Percentiles rank a stretch among this genome's conserved stretches.
These are phyloP conservation scores for Scopus umbretta DNA, from an alignment of 2,113 vertebrate species.

Conservation along the genomic window DNA sequence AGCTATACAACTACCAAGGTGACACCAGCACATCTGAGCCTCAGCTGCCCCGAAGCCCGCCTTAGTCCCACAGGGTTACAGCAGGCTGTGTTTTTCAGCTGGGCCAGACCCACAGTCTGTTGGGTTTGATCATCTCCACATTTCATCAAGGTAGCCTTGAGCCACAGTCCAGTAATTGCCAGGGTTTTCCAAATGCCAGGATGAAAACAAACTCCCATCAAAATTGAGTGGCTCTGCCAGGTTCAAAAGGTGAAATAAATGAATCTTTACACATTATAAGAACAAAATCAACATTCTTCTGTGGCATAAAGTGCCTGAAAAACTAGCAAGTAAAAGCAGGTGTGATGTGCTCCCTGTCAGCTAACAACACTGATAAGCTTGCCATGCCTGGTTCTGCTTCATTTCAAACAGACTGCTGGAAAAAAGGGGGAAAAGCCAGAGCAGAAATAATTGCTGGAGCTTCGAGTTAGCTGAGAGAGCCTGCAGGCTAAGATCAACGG, in stretches of 20 bases:
- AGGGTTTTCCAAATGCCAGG: conserved; percentile 60
- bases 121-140: conserved; percentile 25
- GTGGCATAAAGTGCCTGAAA: conserved; percentile 75
- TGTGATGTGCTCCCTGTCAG: conserved; percentile 76
- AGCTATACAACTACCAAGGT: not conserved
- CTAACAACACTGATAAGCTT: conserved; percentile 77
- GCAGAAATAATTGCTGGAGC: conserved; percentile 85
- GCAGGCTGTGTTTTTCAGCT: not conserved
- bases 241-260: conserved; percentile 83
- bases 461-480: conserved; percentile 75
- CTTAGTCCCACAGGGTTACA: not conserved
- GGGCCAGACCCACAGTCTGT: not conserved
- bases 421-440: conserved; percentile 64
- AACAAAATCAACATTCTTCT: conserved; percentile 76
- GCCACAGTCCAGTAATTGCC: conserved; percentile 67
- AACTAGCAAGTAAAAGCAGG: conserved; percentile 78
- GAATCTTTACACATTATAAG: conserved; percentile 80
- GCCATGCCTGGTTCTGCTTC: conserved; percentile 78
- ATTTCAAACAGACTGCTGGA: conserved; percentile 78
- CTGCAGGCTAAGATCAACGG: conserved; percentile 81
- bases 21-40: not conserved
- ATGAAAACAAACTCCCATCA: conserved; percentile 46
- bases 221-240: conserved; percentile 67
- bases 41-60: not conserved
- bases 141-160: conserved; percentile 56